Evolutionary conservation across 2,113 vertebrate species (phyloP).

Genomic region (Gymnarchus niloticus): DNA sequence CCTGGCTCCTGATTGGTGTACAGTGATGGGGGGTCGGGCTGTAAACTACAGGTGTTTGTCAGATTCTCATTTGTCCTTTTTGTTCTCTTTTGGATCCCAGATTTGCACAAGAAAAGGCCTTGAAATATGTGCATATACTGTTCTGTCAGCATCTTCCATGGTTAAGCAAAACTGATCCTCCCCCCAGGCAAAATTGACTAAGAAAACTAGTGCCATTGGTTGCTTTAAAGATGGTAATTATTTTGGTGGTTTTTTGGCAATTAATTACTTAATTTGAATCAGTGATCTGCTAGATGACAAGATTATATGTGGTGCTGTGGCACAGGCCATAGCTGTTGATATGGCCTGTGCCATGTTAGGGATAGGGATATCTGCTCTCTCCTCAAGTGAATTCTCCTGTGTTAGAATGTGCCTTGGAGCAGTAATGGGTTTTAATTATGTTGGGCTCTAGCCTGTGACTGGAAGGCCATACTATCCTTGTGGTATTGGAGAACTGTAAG

Average conservation of each 20-base stretch:
- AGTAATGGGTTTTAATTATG: slow-evolving; percentile 1
- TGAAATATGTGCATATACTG: not conserved
- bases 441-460: not conserved
- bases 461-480: not conserved
- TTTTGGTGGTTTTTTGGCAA: not conserved
- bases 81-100: not conserved
- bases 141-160: not conserved
- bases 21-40: not conserved
- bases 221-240: not conserved
- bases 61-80: not conserved
- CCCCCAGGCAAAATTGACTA: not conserved
- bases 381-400: not conserved
- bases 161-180: not conserved
- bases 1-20: not conserved
- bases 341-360: no score
- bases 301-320: not conserved
- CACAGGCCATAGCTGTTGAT: not conserved
- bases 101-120: not conserved
- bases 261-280: not conserved
- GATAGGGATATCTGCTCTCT: not conserved
- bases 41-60: not conserved
- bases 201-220: not conserved
- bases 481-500: not conserved
- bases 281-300: not conserved
- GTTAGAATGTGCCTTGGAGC: not conserved